Evolutionary conservation across 2,888 invertebrate genomes (phyloP), one percentile per base, ranked within the genome.

Genomic region (Silvanus unidentatus): DNA sequence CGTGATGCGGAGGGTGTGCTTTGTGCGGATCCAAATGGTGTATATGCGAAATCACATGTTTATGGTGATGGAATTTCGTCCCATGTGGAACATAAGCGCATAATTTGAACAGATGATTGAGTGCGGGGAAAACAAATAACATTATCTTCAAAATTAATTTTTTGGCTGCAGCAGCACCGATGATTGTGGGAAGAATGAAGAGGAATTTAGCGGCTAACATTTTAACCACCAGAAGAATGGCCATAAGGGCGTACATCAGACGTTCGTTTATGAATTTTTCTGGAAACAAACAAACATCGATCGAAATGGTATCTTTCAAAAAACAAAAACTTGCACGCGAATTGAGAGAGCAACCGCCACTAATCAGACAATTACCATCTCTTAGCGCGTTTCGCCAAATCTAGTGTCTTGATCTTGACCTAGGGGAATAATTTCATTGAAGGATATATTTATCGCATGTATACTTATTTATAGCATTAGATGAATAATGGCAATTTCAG

Each of bases 111-210:
- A 91, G 78, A 65, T 89, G 87, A 43, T 86, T 81, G 49, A 91
- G 70, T 0, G 88, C 87, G 1, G 90, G 90, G 72, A 90, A 88
- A 30, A 91, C 64, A 75, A 90, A 90, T 14, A 91, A 76, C 10
- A 91, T 69, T 41, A 89, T 73, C 65, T 91, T 90, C 35, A 91
- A 73, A 61, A 90, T 77, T 58, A 91, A 75, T 68, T 90, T 90
- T 73, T 91, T 91, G 2, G 90, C 90, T 0, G 89, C 82, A 1
- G 85, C 84, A 12, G 88, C 81, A 1, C 90, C 90, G 55, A 90
- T 78, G 39, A 90, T 72, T 39, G 89, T 70, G 0, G 90, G 90
- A 49, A 89, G 71, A 13, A 91, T 75, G 73, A 90, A 89, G 63
- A 90, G 76, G 50, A 89, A 72, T 71, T 89, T 89, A 57, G 89